Conservation (phyloP, 2,888 invertebrate genomes). For the Meta bourneti region DNA sequence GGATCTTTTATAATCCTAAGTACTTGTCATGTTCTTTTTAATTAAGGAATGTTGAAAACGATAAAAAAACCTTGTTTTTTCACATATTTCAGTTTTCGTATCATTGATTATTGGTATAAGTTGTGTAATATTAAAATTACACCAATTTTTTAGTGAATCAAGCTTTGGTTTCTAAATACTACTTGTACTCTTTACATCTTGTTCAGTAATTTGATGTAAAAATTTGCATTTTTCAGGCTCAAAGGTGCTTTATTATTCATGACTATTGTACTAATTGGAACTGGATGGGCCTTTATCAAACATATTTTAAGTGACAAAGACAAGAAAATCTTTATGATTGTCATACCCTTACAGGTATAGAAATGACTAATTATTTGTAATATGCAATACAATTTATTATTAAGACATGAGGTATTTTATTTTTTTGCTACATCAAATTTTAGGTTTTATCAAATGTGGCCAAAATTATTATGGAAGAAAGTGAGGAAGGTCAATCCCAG, state of each 20-base stretch:
- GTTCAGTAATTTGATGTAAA: no score
- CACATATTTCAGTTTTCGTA: no score
- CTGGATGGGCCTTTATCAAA: conserved; percentile 99
- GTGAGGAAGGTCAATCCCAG: conserved; percentile 94
- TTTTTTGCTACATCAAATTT: not conserved
- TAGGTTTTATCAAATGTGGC: conserved; percentile 98
- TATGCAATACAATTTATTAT: not conserved
- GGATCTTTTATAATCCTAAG: no score
- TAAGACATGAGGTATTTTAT: not conserved
- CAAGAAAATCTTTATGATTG: conserved; percentile 97
- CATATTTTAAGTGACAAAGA: conserved; percentile 97
- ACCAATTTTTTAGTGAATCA: not conserved
- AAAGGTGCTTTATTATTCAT: conserved; percentile 96
- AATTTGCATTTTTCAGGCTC: conserved; percentile 83
- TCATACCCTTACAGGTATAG: conserved; percentile 92
- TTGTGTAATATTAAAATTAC: not conserved
- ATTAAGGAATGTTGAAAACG: no score
- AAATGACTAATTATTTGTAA: not conserved
- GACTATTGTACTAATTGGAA: conserved; percentile 96
- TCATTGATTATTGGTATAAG: no score
- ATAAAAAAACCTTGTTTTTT: no score
- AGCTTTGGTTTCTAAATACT: not conserved
- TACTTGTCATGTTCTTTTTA: no score
- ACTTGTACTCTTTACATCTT: not conserved
- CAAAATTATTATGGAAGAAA: conserved; percentile 97